Evolutionary conservation across 2,797 vertebrate genomes (phyloP).

Genomic region (Apodemus agrarius): DNA sequence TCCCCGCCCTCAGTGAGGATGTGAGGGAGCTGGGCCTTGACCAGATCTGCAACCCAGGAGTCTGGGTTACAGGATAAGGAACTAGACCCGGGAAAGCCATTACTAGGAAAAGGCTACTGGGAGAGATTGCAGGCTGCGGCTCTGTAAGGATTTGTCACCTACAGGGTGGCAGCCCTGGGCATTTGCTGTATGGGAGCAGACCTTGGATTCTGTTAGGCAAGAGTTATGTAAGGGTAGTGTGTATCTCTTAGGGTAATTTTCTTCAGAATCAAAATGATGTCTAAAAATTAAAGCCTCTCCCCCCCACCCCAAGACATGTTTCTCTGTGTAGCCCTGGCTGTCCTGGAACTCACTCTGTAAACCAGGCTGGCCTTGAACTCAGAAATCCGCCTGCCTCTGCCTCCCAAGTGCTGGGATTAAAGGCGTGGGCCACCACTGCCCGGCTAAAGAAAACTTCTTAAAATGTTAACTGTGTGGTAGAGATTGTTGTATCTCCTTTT

Average conservation of each 20-base stretch:
- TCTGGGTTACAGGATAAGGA: not conserved
- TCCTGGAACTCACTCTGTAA: too few relatives aligned
- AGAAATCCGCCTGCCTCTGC: too few relatives aligned
- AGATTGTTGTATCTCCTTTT: not conserved
- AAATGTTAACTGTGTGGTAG: not conserved
- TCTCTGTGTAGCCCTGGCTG: too few relatives aligned
- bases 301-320: too few relatives aligned
- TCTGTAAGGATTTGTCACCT: not conserved
- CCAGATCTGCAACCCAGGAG: not conserved
- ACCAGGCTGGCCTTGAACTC: too few relatives aligned
- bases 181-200: not conserved
- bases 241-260: not conserved
- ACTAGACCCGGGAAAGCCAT: not conserved
- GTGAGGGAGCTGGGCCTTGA: not conserved
- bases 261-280: not conserved
- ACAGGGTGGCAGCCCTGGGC: not conserved
- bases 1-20: not conserved
- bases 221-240: not conserved
- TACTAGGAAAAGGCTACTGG: not conserved
- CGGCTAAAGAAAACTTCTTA: not conserved
- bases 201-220: not conserved
- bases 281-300: not conserved
- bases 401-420: too few relatives aligned
- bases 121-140: not conserved
- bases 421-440: too few relatives aligned